Evolutionary conservation across 2,113 vertebrate genomes (phyloP).

Genomic region (Probosciger aterrimus): DNA sequence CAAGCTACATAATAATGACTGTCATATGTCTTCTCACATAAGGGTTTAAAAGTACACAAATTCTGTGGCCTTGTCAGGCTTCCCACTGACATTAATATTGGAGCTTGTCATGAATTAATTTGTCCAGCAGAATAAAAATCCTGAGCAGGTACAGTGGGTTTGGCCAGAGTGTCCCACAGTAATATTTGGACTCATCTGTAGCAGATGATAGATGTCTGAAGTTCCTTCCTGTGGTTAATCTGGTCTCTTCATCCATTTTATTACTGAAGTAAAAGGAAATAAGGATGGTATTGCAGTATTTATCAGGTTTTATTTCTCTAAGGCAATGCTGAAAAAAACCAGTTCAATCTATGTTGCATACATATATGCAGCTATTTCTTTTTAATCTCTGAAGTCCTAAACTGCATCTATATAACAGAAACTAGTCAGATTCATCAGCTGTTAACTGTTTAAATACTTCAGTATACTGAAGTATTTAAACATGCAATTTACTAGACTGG

Average conservation of each 20-base stretch:
- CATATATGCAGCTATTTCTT: neutral
- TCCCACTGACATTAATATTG: neutral
- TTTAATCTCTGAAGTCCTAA: neutral
- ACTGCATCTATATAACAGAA: neutral
- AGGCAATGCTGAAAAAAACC: neutral
- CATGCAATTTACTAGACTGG: neutral
- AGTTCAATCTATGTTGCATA: neutral
- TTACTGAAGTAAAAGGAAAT: neutral
- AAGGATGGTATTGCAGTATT: neutral
- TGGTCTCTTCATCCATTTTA: neutral
- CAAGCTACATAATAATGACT: neutral
- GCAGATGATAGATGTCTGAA: neutral
- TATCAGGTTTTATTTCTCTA: neutral
- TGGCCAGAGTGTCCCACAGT: neutral
- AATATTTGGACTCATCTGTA: neutral
- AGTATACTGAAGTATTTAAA: neutral
- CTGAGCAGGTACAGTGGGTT: neutral
- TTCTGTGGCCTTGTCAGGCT: neutral
- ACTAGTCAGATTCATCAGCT: neutral
- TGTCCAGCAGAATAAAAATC: neutral
- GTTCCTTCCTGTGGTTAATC: neutral
- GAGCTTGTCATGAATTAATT: neutral
- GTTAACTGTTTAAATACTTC: neutral
- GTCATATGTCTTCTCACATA: neutral
- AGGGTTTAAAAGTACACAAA: neutral